Evolutionary conservation across 2,888 invertebrate species (phyloP), one percentile per base, ranked within the genome.

Genomic region (Osmoderma eremita): DNA sequence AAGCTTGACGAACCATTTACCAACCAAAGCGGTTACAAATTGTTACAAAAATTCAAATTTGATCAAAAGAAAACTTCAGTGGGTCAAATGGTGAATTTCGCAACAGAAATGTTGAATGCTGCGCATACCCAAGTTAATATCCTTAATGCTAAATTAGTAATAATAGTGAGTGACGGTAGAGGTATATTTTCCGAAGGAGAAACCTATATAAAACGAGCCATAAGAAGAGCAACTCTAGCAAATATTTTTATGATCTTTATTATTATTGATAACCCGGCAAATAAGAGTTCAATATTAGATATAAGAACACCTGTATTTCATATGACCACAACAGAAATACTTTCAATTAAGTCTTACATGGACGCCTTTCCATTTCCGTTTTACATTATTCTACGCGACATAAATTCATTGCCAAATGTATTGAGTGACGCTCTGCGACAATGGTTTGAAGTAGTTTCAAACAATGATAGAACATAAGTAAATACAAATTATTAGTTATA

Each of bases 291-390:
- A 0, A 93, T 99, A 74, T 84, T 94, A 75, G 95, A 98, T 79
- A 94, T 97, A 75, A 87, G 91, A 71, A 89, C 91, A 75, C 93
- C 95, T 0, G 81, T 91, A 13, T 91, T 93, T 78, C 85, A 86
- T 72, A 84, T 85, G 2, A 84, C 87, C 72, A 77, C 88, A 13
- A 78, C 87, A 3, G 85, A 86, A 51, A 91, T 96, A 75, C 87
- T 88, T 73, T 45, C 58, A 3, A 61, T 61, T 12, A 61, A 61
- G 12, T 89, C 92, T 0, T 98, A 98, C 80, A 89, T 99, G 85
- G 97, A 98, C 77, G 88, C 88, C 53, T 99, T 99, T 83, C 99
- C 99, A 0, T 99, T 99, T 82, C 97, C 98, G 0, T 98, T 95
- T 85, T 99, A 99, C 82, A 88, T 99, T 54, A 92, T 99, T 75